Conservation (phyloP, 2,113 vertebrate genomes). For the Chloebia gouldiae region DNA sequence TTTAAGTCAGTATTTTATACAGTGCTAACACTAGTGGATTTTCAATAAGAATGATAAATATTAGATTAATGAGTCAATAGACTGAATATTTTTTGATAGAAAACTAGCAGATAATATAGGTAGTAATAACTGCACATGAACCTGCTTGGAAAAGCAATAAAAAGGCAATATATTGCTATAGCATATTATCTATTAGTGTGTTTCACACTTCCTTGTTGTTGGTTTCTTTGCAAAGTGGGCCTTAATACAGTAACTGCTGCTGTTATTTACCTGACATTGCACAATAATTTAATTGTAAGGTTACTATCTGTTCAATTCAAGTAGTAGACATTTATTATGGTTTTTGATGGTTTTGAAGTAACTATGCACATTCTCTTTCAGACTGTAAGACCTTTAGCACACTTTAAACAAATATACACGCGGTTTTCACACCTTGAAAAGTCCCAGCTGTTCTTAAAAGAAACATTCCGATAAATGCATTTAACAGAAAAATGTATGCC, state of each 20-base stretch:
- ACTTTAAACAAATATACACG: background rate
- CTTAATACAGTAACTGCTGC: constrained; percentile 60
- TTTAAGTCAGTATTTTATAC: constrained; percentile 73
- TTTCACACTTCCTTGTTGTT: constrained; percentile 48
- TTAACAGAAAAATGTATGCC: background rate
- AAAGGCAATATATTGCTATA: constrained; percentile 67
- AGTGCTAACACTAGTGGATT: constrained; percentile 64
- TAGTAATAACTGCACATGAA: constrained; percentile 73
- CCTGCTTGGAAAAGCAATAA: constrained; percentile 59
- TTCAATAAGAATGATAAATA: constrained; percentile 76
- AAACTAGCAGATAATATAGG: constrained; percentile 70
- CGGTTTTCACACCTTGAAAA: background rate
- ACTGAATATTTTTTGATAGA: constrained; percentile 72
- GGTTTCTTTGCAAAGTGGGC: constrained; percentile 54
- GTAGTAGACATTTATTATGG: background rate
- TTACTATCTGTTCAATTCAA: background rate
- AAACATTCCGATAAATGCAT: background rate
- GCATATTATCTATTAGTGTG: constrained; percentile 68
- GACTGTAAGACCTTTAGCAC: background rate
- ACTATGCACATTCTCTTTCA: background rate
- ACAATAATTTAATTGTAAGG: constrained; percentile 32
- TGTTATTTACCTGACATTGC: constrained; percentile 49
- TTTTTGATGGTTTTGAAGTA: background rate
- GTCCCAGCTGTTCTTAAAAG: background rate
- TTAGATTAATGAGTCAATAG: constrained; percentile 75